Base-by-base conservation (phyloP, 2,888 invertebrate genomes). In the Spisula subtruncata region DNA sequence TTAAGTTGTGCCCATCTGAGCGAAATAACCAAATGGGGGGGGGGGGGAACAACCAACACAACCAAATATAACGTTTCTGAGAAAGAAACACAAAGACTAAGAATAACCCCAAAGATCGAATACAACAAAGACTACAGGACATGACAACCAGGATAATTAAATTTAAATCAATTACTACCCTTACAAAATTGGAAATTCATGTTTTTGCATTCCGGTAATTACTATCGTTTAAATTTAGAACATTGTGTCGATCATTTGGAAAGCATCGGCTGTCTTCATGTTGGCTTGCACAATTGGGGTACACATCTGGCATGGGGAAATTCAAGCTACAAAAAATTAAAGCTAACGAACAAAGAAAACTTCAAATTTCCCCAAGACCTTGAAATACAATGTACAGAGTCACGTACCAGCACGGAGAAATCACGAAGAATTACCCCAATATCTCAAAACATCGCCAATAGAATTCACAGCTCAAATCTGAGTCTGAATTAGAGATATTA, bases 311-410 rank as follows among this genome's bases (percentile, higher is more conserved):
- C 75, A 75, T 75, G 6, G 18, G 16, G 18, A 16, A 75, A 35
- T 75, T 75, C 0, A n/a, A 32, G n/a, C 20, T 29, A n/a, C 20
- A 32, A 75, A 75, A 75, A 32, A 75, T 35, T n/a, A n/a, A n/a
- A n/a, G n/a, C n/a, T n/a, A n/a, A 32, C 8, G 75, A 75, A 75
- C 75, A 75, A 75, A 75, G 75, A 35, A 75, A 35, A 12, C 32
- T 75, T 14, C 32, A 35, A 75, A 75, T 75, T 75, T 75, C 32
- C 71, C n/a, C 29, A 32, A 71, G 14, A 10, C 75, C 35, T 75
- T 75, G 35, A 75, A 75, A 32, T 2, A n/a, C n/a, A 14, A n/a
- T 41, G 41, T 56, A 66, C 8, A 66, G 60, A 66, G 60, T 66
- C 60, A 66, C 8, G 10, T 6, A 66, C 10, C 8, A 25, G 12